Evolutionary conservation across 2,888 invertebrate genomes (phyloP), one percentile per base, ranked within the genome.

Genomic region (Steromphala cineraria): DNA sequence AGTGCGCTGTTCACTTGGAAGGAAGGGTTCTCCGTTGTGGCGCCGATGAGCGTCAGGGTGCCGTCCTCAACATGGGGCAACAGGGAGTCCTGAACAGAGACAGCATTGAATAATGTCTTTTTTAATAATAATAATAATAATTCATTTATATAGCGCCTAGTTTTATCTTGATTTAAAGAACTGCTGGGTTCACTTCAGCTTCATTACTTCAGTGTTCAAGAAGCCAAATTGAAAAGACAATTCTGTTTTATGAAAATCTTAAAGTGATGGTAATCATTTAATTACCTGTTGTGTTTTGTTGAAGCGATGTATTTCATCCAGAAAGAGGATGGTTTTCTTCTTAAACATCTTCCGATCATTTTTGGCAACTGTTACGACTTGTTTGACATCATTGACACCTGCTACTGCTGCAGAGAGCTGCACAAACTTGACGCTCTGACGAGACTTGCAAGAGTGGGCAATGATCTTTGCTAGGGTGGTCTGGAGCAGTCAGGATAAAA

Each of bases 11-110:
- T 97, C 75, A 97, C 95, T 89, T 95, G 96, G 92, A 97, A 97
- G 0, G 97, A 97, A n/a, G 97, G 97, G 93, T 97, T 97, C 93
- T 97, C 97, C 55, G 97, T 97, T 0, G 97, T 97, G 0, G 97
- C 97, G 40, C 97, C 97, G 81, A 97, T 95, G 81, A 97, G 93
- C 67, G 95, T 95, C 53, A 97, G 95, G 36, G 96, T 96, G 0
- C 97, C 97, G 92, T 95, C 96, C 93, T 97, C 97, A 19, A 97
- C 96, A 92, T 96, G 96, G 2, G 96, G 95, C 81, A 97, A 92
- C 93, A 97, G 96, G 76, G 95, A 95, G 92, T 97, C 97, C 94
- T 94, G 82, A 81, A 82, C 80, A 71, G 83, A 56, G n/a, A 2
- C 36, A 36, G 21, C 3, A 28, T 19, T 17, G 10, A 52, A n/a